phyloP scores from a whole-genome alignment of 2,113 vertebrate species.

The Melanerpes aurifrons region DNA sequence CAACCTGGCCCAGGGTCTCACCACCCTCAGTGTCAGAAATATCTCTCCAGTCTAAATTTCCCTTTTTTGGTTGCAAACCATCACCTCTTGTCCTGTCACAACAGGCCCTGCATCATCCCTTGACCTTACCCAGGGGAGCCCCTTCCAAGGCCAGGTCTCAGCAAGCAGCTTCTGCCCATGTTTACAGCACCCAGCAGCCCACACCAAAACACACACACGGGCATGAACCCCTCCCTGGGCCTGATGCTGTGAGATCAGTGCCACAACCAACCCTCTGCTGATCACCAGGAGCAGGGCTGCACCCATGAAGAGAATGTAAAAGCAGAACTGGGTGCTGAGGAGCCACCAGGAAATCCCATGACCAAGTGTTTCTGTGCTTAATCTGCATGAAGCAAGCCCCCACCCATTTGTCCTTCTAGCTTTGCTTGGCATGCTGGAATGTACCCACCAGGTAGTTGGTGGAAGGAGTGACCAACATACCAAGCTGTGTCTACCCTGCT shows the following conservation, averaged over 20 bases:
- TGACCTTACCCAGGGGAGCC: too few species aligned
- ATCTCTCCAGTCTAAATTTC: neutral
- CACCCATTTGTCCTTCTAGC: neutral
- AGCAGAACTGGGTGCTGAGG: neutral
- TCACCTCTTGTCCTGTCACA: neutral
- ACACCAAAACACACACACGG: neutral
- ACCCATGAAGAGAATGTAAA: neutral
- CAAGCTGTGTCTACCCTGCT: neutral
- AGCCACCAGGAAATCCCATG: neutral
- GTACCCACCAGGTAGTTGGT: neutral
- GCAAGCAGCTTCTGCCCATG: neutral
- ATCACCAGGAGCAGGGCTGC: neutral
- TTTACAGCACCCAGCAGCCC: neutral
- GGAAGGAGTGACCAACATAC: neutral
- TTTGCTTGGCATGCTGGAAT: neutral
- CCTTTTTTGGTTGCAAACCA: neutral
- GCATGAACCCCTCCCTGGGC: neutral
- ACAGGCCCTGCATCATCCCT: neutral
- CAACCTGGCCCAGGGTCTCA: neutral
- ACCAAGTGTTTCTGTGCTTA: neutral
- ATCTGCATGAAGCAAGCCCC: neutral
- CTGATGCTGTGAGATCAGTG: neutral
- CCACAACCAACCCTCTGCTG: neutral
- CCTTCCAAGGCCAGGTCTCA: neutral
- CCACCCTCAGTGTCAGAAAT: neutral